Evolutionary conservation across 2,888 invertebrate genomes (phyloP), one percentile per base, ranked within the genome.

Genomic region (Aproaerema taeniolella): DNA sequence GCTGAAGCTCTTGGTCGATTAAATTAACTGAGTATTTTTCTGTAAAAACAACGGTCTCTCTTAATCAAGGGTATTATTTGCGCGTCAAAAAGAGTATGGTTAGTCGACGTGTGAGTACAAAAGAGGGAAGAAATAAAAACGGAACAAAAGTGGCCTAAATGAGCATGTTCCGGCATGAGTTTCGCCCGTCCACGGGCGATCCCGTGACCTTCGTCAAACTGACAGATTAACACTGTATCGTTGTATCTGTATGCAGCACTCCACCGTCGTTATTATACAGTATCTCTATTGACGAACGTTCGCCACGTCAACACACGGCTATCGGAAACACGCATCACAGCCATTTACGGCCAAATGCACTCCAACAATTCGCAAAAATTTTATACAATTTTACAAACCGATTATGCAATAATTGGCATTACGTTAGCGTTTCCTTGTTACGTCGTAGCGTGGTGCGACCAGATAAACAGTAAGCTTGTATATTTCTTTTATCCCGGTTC

Each of bases 171-270:
- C 64, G 73, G 76, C 80, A 80, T 79, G 79, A n/a, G n/a, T n/a
- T n/a, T n/a, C 74, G 81, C 71, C 66, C 52, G 58, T 53, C 55
- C 49, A 48, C 52, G 52, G 58, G 48, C 16, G 29, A 35, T 25
- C 40, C 46, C 58, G 56, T 73, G 78, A 85, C 83, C 85, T 80
- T 83, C 83, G 80, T 85, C 85, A 85, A 69, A 67, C 62, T 81
- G 83, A 83, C 83, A 77, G 70, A 71, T 80, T 79, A 64, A 65
- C 59, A 64, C 77, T n/a, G 70, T 80, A 81, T 81, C 77, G 66
- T 61, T 62, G 65, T 67, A 35, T 35, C 35, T 35, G 35, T 67
- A 58, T 72, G 72, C 80, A 75, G 71, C 67, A 61, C 60, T 57
- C 49, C 50, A 43, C 57, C 51, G 30, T 47, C 64, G 45, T 57